phyloP scores from a whole-genome alignment of 2,113 vertebrate genomes.

The Zosterops borbonicus region DNA sequence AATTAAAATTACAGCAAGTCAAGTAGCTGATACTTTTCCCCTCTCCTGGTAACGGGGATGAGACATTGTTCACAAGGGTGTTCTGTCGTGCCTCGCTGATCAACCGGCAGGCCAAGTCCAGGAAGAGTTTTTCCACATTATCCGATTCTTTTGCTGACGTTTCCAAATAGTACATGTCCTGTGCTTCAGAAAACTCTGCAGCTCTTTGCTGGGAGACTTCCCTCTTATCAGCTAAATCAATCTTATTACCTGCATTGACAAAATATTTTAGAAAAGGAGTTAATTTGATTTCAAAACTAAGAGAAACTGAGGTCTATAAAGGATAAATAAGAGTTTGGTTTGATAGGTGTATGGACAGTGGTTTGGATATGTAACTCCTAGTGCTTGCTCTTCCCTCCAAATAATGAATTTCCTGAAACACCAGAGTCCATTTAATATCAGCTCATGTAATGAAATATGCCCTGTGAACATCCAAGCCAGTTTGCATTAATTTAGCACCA shows the following conservation, averaged over 20 bases:
- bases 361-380: neutral
- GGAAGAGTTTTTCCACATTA: conserved; percentile 98
- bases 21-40: conserved; percentile 97
- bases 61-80: conserved; percentile 94
- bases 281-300: conserved; percentile 7
- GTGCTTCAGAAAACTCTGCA: conserved; percentile 91
- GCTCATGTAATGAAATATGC: neutral
- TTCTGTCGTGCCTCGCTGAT: conserved; percentile 96
- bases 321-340: neutral
- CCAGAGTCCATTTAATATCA: neutral
- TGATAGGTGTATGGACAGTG: accelerated
- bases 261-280: conserved; percentile 30
- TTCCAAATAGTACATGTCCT: conserved; percentile 98
- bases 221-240: conserved; percentile 93
- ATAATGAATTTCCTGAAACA: neutral
- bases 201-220: conserved; percentile 94
- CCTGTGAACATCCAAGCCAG: neutral
- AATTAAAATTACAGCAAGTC: conserved; percentile 98
- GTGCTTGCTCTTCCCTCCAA: neutral
- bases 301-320: neutral
- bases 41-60: conserved; percentile 92
- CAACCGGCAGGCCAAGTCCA: conserved; percentile 93
- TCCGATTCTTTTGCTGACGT: conserved; percentile 98
- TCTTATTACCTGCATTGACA: conserved; percentile 90
- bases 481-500: conserved; percentile 1